Percentiles rank a stretch among this genome's conserved stretches.
Evolutionary conservation across 2,888 invertebrate species (phyloP).

Genomic region (Oxystoma pomonae): DNA sequence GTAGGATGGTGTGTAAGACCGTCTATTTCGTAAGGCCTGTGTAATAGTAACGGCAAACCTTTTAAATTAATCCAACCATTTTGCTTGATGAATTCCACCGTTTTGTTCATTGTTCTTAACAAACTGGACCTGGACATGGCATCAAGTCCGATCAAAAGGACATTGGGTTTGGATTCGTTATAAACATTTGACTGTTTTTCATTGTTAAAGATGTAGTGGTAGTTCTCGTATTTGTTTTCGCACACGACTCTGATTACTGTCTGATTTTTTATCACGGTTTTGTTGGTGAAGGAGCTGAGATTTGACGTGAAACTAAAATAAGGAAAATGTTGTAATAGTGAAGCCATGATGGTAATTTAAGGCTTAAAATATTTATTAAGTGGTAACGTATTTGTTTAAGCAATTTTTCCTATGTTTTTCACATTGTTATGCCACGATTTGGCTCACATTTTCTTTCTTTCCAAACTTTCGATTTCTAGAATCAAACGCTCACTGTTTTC

Average conservation of each 20-base stretch:
- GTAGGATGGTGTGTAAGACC: no score
- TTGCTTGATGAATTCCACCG: constrained; percentile 60
- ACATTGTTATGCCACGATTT: no score
- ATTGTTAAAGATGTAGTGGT: background rate
- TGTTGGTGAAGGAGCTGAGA: background rate
- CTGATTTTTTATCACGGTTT: background rate
- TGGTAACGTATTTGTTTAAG: no score
- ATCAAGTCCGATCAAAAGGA: constrained; percentile 61
- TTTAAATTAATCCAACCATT: constrained; percentile 42
- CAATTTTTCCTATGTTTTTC: no score
- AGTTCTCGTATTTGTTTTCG: background rate
- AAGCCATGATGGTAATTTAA: no score
- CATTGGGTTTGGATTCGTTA: background rate
- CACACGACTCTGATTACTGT: constrained; percentile 32
- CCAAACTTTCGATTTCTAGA: no score
- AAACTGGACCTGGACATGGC: constrained; percentile 78
- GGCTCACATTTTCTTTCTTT: no score
- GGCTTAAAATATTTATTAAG: no score
- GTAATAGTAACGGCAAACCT: no score
- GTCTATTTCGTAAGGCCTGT: no score
- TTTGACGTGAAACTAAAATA: background rate
- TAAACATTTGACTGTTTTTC: background rate
- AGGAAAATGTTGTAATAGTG: no score
- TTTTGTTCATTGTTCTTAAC: constrained; percentile 69
- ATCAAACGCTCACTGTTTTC: no score